Conservation (phyloP, 2,113 vertebrate species). For the Varanus komodoensis region DNA sequence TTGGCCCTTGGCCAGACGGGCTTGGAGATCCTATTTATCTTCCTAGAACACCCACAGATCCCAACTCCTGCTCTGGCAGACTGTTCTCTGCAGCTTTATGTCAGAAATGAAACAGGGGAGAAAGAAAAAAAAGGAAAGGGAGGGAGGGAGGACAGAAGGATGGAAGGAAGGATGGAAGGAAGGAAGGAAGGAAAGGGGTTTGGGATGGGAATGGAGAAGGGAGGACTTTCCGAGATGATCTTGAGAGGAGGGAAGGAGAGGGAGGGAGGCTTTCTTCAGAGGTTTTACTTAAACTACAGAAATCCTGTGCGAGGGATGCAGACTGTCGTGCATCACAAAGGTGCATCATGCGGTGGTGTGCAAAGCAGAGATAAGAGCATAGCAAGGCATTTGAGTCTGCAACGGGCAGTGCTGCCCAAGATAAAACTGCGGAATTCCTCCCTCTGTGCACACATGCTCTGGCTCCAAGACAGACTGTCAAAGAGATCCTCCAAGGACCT, state of each 20-base stretch:
- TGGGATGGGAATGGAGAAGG: background rate
- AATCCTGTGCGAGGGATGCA: background rate
- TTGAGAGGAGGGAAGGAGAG: background rate
- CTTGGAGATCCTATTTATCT: background rate
- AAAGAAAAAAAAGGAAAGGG: too few relatives aligned
- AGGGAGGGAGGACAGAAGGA: background rate
- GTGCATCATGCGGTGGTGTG: background rate
- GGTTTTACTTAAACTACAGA: background rate
- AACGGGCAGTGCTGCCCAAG: background rate
- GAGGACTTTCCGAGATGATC: background rate
- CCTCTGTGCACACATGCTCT: background rate
- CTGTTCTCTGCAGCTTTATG: background rate
- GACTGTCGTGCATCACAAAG: background rate
- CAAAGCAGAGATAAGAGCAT: conserved; percentile 2
- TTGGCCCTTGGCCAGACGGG: background rate
- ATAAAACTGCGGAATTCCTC: background rate
- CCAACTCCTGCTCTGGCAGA: background rate
- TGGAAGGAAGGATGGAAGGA: too few relatives aligned
- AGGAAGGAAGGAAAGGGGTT: too few relatives aligned
- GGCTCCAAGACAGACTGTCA: background rate
- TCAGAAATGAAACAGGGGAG: background rate
- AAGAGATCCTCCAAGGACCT: background rate
- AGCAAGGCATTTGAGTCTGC: background rate
- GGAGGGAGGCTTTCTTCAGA: background rate
- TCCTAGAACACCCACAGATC: background rate